Base-by-base conservation (phyloP, 2,797 vertebrate species). In the Allochrocebus solatus region DNA sequence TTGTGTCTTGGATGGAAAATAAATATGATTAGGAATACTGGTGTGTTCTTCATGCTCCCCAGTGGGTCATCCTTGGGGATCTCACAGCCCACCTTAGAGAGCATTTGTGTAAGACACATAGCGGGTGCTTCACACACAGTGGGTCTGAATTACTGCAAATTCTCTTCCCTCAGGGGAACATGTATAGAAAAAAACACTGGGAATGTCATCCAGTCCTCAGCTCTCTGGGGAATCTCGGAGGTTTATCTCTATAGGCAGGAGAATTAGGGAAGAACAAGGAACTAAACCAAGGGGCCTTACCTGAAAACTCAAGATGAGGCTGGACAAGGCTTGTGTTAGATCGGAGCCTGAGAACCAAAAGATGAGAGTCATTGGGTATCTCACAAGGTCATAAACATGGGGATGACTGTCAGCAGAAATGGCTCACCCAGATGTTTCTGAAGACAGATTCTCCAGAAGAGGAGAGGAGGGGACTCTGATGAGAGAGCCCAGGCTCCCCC, bases 1-100 rank as follows among this genome's bases (percentile, higher is more conserved):
- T 53, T 76, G 78, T 55, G 81, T 97, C 33, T 84, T 80, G 8
- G 26, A 82, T 70, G 72, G 36, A 92, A 93, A 96, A 48, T 81
- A 81, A 85, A 91, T 72, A n/a, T 7, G 53, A 83, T 41, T n/a
- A 80, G 24, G 89, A 39, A 39, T 57, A 70, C 64, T 53, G 22
- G 24, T 30, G 22, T 55, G 59, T 86, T 79, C 74, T 97, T 95
- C 72, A 22, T 90, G 55, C 8, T 88, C 16, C 24, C 26, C 79
- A 64, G 0, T 76, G 57, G 48, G 26, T 82, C 30, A 2, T 59
- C n/a, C 46, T 87, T 87, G 55, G 22, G 59, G 9, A 67, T 87
- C 19, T 81, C 36, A 78, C 48, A 78, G 4, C 28, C 28, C 10
- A 82, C 28, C 86, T 72, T 70, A 33, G 22, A 90, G 8, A 96